These are phyloP conservation scores for Dryobota labecula DNA, from an alignment of 2,888 invertebrate species.

Conservation along the genomic window DNA sequence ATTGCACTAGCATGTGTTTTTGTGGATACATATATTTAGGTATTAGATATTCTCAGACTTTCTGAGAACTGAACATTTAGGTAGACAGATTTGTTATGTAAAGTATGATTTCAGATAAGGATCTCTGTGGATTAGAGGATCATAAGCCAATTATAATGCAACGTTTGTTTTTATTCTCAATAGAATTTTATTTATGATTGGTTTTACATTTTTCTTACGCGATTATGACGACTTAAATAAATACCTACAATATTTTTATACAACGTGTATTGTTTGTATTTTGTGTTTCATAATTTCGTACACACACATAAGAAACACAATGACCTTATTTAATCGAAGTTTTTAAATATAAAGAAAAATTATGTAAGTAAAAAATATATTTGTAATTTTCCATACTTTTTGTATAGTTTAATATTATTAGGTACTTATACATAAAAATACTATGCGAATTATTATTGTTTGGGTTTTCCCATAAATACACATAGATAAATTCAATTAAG, in stretches of 20 bases:
- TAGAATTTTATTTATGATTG: constrained; percentile 20
- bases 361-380: neutral
- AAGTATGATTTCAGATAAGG: neutral
- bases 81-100: neutral
- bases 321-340: neutral
- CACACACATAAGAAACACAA: neutral
- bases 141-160: constrained; percentile 16
- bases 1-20: neutral
- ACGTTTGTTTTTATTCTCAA: constrained; percentile 16
- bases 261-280: neutral
- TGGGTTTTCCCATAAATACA: constrained; percentile 1
- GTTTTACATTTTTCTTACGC: constrained; percentile 4
- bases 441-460: too few relatives aligned
- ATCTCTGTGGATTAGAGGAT: neutral
- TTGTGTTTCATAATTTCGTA: neutral
- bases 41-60: constrained; percentile 2
- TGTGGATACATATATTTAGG: neutral
- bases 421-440: neutral
- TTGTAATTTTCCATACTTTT: neutral
- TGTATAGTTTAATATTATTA: neutral
- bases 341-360: neutral
- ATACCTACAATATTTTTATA: neutral
- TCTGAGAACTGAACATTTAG: constrained; percentile 16
- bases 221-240: neutral
- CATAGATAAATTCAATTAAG: too few relatives aligned